Base-by-base conservation (phyloP, 2,888 invertebrate genomes). In the Acheta domesticus region DNA sequence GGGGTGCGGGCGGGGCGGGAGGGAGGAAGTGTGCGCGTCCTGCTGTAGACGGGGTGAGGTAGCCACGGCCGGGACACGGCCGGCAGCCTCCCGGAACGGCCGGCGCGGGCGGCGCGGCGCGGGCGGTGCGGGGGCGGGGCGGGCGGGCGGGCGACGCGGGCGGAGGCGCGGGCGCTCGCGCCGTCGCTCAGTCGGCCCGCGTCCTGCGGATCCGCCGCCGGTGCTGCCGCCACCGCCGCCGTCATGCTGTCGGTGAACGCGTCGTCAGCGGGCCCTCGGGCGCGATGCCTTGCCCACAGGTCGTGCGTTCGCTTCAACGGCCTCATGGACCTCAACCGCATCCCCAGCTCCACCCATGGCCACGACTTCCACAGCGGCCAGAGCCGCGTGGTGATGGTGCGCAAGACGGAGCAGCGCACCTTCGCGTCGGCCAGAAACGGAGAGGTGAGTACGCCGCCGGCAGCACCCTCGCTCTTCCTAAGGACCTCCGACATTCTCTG, bases 321-420 rank as follows among this genome's bases (percentile, higher is more conserved):
- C 77, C 79, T 82, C 80, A 83, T 84, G 82, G 84, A 84, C 81
- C 81, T 84, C 79, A 83, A 83, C 80, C 81, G 83, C 80, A 83
- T 84, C 75, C 83, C 83, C 23, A 82, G 83, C 78, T 81, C 83
- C 78, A 82, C 84, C 49, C 85, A 85, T 80, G 84, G 83, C 20
- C 84, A 84, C 83, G 84, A 85, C 81, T 84, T 84, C 80, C 84
- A 84, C 78, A 85, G 84, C 75, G 88, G 88, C 50, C 87, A 90
- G 83, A 90, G 91, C 83, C 87, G 91, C 85, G 91, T 92, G 83
- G 91, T 92, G 83, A 91, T 92, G 91, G 91, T 91, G 78, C 88
- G 92, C 83, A 91, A 91, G 87, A 91, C 91, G 82, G 92, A 92
- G 85, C 91, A 91, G 85, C 87, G 91, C 84, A 91, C 91, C 11